These are phyloP conservation scores for Exephanes ischioxanthus DNA, from an alignment of 2,888 invertebrate genomes.

Conservation along the genomic window DNA sequence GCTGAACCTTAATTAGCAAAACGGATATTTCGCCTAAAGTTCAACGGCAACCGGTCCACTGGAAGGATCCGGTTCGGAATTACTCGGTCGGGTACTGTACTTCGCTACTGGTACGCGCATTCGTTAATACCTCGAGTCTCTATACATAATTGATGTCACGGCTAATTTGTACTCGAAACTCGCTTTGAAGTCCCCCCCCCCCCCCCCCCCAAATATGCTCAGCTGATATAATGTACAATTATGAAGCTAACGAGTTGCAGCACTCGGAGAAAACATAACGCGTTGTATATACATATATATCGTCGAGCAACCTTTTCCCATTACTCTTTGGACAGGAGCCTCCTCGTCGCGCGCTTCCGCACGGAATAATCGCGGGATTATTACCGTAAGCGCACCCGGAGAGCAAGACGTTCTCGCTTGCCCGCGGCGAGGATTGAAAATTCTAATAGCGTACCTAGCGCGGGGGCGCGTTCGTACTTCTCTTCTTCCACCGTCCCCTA, in stretches of 20 bases:
- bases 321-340: background rate
- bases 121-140: background rate
- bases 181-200: background rate
- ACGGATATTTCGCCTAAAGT: background rate
- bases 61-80: background rate
- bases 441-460: conserved; percentile 71
- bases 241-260: conserved; percentile 17
- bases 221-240: conserved; percentile 27
- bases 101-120: background rate
- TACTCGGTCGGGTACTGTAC: background rate
- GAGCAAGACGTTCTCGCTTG: conserved; percentile 60
- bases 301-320: background rate
- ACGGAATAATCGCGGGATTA: conserved; percentile 75
- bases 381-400: conserved; percentile 65
- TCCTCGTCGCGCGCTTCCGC: conserved; percentile 56
- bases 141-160: background rate
- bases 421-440: conserved; percentile 69
- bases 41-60: background rate
- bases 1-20: background rate
- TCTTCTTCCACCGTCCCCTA: background rate
- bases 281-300: background rate
- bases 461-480: conserved; percentile 37
- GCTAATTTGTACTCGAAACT: background rate
- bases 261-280: conserved; percentile 15
- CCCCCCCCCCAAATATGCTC: background rate